Evolutionary conservation across 1,140 invertebrate species (phyloP).

Genomic region (Cydia pomonella): DNA sequence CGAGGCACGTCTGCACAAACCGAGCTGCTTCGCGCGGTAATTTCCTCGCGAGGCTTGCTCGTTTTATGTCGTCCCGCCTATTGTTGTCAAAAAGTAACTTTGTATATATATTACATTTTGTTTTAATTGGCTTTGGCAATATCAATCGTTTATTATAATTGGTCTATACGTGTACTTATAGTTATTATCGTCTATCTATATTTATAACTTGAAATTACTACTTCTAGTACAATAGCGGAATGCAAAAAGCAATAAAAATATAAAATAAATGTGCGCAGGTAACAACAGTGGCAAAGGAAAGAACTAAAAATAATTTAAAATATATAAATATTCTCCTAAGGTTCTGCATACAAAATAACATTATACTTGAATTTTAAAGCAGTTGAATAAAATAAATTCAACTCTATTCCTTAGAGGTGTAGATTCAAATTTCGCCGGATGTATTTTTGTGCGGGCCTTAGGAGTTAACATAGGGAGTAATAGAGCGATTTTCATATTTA

Average conservation of each 20-base stretch:
- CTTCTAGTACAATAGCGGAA: conserved; percentile 44
- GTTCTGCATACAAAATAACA: background rate
- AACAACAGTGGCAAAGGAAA: conserved; percentile 30
- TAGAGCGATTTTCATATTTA: background rate
- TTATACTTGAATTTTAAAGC: background rate
- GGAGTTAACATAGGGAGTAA: background rate
- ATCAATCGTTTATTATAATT: conserved; percentile 9
- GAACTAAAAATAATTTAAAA: background rate
- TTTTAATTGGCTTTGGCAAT: background rate
- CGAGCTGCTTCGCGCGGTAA: too few relatives aligned
- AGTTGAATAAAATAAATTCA: background rate
- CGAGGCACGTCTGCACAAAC: too few relatives aligned
- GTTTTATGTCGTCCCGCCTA: too few relatives aligned
- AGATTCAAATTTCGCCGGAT: background rate
- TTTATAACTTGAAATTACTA: conserved; percentile 40
- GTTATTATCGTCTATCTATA: conserved; percentile 36
- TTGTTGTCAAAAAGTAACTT: background rate
- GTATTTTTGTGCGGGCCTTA: background rate
- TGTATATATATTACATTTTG: background rate
- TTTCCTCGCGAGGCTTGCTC: too few relatives aligned
- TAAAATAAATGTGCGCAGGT: conserved; percentile 38
- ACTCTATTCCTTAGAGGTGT: background rate
- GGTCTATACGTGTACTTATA: conserved; percentile 36
- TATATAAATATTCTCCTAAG: background rate
- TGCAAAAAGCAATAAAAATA: conserved; percentile 36